A percentile compares a stretch with the other conserved stretches of the same genome.
Conservation (phyloP, 2,888 invertebrate genomes). For the Heliconius hortense region DNA sequence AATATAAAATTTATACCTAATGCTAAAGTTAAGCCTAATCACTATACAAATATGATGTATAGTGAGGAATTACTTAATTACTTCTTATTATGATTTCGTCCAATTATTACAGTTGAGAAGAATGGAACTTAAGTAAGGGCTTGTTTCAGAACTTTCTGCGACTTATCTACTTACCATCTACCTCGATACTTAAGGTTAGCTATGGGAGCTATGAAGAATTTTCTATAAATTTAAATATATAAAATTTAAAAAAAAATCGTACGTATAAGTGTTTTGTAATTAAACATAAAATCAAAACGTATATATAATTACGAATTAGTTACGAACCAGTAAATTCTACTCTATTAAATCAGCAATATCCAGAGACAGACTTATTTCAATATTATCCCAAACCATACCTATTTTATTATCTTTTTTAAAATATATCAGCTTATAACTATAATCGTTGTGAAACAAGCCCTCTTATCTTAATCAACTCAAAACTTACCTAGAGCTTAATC, state of each 20-base stretch:
- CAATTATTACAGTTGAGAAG: background rate
- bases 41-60: background rate
- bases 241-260: too few relatives aligned
- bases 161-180: background rate
- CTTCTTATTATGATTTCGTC: background rate
- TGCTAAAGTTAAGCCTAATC: background rate
- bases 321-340: background rate
- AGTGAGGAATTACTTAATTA: background rate
- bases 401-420: background rate
- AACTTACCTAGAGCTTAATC: background rate
- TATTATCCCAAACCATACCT: background rate
- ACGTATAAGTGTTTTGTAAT: background rate
- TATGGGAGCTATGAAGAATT: background rate
- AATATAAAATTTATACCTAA: background rate
- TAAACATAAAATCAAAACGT: background rate
- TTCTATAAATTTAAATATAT: too few relatives aligned
- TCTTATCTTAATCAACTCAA: slow-evolving; percentile 9
- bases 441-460: background rate
- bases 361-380: background rate
- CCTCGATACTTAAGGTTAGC: background rate
- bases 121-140: slow-evolving; percentile 12
- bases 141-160: background rate
- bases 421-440: background rate
- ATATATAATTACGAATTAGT: too few relatives aligned
- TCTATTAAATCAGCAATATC: background rate